These are phyloP conservation scores for Cosmopolites sordidus DNA, from an alignment of 2,888 invertebrate genomes.

Conservation along the genomic window DNA sequence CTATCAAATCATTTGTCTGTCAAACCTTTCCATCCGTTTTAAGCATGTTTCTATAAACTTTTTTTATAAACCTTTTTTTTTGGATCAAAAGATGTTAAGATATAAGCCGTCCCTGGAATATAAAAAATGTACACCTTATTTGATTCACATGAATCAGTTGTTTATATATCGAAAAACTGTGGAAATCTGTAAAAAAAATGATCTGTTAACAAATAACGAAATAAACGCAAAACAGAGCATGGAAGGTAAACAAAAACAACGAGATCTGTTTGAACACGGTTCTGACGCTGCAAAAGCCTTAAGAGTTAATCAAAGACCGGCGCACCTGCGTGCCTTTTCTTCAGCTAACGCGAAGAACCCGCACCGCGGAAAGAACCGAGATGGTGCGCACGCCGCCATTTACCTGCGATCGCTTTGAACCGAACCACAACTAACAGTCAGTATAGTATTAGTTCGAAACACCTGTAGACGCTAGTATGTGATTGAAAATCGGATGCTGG, in stretches of 20 bases:
- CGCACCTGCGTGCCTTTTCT: slow-evolving; percentile 33
- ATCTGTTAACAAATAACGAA: no score
- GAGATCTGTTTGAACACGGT: slow-evolving; percentile 50
- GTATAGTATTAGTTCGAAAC: slow-evolving; percentile 52
- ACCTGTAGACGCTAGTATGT: slow-evolving; percentile 51
- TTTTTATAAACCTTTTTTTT: no score
- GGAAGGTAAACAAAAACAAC: slow-evolving; percentile 18
- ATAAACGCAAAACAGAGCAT: no score
- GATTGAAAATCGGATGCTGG: slow-evolving; percentile 43
- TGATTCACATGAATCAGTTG: no score
- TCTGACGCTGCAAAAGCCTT: slow-evolving; percentile 44
- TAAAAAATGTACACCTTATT: no score
- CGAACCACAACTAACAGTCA: slow-evolving; percentile 48
- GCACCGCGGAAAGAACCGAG: slow-evolving; percentile 22
- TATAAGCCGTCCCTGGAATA: no score
- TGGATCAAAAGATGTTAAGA: neutral
- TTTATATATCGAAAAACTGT: no score
- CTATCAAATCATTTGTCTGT: no score
- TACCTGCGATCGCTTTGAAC: slow-evolving; percentile 44
- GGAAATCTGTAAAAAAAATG: no score
- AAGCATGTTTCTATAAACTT: no score
- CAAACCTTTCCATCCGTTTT: no score
- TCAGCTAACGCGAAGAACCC: slow-evolving; percentile 23
- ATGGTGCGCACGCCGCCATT: slow-evolving; percentile 32
- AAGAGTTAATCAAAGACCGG: slow-evolving; percentile 37